Evolutionary conservation across 2,113 vertebrate genomes (phyloP), one percentile per base, ranked within the genome.

Genomic region (Alexandromys fortis): DNA sequence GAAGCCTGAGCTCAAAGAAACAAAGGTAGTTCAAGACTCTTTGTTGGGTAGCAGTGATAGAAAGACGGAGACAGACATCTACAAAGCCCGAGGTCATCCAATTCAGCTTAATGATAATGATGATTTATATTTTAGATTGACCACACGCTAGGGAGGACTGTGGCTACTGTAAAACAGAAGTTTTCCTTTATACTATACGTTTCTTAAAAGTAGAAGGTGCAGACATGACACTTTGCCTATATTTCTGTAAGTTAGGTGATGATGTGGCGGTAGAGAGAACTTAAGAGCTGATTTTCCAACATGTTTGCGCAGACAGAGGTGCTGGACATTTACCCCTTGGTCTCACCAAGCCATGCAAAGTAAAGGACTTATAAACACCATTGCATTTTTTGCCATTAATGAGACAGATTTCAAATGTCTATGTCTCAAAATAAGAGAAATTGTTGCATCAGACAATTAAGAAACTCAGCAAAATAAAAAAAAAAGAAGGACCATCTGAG

Each of bases 391-490:
- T 89, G 38, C 58, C n/a, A 7, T 24, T 70, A 55, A 76, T 7
- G 35, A 76, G 12, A 52, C 4, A 11, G 76, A 33, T 92, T 28
- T 42, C 61, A 83, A 91, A 68, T 35, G 38, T 28, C 49, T 68
- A 9, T 21, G 12, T 55, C 30, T 92, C 86, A 35, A 85, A 86
- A 79, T 61, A 77, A 93, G 38, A 67, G 30, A 67, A 61, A 63
- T 35, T 86, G 90, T 83, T 68, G 58, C 11, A 79, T 35, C 9
- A 92, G 86, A 86, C 14, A 49, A 85, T 88, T 90, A 81, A 91
- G 16, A 79, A 95, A 91, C 30, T 94, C 91, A 72, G 86, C 42
- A 55, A 95, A 55, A 17, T 75, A 77, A 86, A 92, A 94, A 86
- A 92, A 94, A 77, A 14, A 61, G 35, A 19, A 61, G 35, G n/a